Evolutionary conservation across 2,113 vertebrate species (phyloP).

Genomic region (Bolborhynchus lineola): DNA sequence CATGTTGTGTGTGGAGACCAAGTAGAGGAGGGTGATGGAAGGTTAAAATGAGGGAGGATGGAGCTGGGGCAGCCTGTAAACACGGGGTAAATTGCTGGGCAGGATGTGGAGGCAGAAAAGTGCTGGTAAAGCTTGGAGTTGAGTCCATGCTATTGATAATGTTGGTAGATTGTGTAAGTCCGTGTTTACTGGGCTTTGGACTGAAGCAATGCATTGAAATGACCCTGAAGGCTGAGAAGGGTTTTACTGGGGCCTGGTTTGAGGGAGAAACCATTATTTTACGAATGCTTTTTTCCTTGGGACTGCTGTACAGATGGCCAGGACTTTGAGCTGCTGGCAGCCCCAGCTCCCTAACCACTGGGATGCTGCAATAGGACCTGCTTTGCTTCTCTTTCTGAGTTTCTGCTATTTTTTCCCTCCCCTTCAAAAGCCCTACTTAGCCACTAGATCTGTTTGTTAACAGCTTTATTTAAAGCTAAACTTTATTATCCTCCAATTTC

Average conservation of each 20-base stretch:
- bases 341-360: not conserved
- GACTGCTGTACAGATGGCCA: not conserved
- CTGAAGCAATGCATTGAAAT: not conserved
- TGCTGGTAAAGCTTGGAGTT: not conserved
- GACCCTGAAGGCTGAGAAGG: not conserved
- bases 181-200: not conserved
- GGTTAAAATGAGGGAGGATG: not conserved
- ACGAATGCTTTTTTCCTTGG: not conserved
- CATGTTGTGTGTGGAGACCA: not conserved
- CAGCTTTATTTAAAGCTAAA: not conserved
- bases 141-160: not conserved
- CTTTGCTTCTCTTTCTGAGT: not conserved
- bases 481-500: constrained; percentile 9
- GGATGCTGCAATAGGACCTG: not conserved
- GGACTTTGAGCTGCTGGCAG: not conserved
- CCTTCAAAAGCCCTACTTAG: not conserved
- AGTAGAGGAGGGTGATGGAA: not conserved
- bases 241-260: not conserved
- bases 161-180: not conserved
- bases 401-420: not conserved
- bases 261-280: not conserved
- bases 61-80: not conserved
- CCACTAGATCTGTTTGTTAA: not conserved
- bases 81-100: not conserved
- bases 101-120: not conserved